Conservation (phyloP, 23 tunicate species). For the Trididemnum clinides region DNA sequence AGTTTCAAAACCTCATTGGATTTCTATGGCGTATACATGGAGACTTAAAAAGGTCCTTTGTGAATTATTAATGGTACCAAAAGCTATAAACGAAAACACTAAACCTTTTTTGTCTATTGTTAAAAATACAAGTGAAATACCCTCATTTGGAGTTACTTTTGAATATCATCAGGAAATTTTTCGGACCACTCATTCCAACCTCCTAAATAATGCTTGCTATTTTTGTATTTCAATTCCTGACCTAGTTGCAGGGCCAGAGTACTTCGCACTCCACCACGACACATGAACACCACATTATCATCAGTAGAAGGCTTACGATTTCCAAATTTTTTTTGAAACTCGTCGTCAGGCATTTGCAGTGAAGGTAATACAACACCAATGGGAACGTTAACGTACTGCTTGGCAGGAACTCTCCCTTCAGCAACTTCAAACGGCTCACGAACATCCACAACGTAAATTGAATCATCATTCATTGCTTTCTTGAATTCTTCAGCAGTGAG, state of each 20-base stretch:
- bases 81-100: no score
- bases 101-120: no score
- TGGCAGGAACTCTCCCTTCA: constrained; percentile 61
- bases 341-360: constrained; percentile 51
- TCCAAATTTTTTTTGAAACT: constrained; percentile 57
- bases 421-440: constrained; percentile 71
- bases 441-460: constrained; percentile 69
- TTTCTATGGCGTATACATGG: no score
- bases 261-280: constrained; percentile 68
- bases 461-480: constrained; percentile 48
- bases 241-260: constrained; percentile 60
- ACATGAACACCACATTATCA: constrained; percentile 71
- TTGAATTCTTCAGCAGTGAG: constrained; percentile 47
- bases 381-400: constrained; percentile 68
- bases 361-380: constrained; percentile 45
- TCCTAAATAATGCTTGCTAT: constrained; percentile 65
- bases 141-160: no score
- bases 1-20: no score
- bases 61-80: no score
- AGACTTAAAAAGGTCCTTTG: no score
- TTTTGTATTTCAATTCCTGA: constrained; percentile 48
- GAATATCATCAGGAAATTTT: background rate
- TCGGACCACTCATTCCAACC: constrained; percentile 75
- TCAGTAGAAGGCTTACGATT: constrained; percentile 46
- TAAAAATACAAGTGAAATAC: no score